Conservation (phyloP, 2,113 vertebrate genomes). For the Carlito syrichta region DNA sequence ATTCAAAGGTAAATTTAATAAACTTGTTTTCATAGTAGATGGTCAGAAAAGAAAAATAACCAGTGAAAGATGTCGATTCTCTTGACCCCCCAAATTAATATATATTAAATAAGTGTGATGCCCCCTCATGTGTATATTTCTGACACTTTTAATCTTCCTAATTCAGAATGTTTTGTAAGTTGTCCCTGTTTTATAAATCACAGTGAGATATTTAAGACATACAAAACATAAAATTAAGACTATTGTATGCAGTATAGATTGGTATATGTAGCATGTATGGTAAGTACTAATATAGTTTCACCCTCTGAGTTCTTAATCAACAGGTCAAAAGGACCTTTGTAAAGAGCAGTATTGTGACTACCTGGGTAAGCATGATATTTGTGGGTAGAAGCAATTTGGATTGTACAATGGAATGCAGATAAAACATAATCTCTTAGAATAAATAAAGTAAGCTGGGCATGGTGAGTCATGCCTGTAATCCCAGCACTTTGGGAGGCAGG, state of each 20-base stretch:
- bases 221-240: background rate
- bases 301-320: background rate
- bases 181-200: background rate
- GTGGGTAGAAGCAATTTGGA: background rate
- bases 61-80: background rate
- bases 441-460: background rate
- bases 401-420: background rate
- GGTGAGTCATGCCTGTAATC: no score
- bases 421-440: background rate
- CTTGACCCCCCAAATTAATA: background rate
- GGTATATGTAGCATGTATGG: background rate
- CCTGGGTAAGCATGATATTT: background rate
- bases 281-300: background rate
- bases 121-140: background rate
- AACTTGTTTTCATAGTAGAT: background rate
- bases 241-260: background rate
- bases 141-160: background rate
- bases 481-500: no score
- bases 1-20: conserved; percentile 18
- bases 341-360: background rate
- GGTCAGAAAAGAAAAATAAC: background rate
- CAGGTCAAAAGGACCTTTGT: background rate
- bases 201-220: background rate
- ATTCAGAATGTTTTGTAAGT: background rate
- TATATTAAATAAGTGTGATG: background rate